phyloP scores from a whole-genome alignment of 2,113 vertebrate species.

The Abramis brama region DNA sequence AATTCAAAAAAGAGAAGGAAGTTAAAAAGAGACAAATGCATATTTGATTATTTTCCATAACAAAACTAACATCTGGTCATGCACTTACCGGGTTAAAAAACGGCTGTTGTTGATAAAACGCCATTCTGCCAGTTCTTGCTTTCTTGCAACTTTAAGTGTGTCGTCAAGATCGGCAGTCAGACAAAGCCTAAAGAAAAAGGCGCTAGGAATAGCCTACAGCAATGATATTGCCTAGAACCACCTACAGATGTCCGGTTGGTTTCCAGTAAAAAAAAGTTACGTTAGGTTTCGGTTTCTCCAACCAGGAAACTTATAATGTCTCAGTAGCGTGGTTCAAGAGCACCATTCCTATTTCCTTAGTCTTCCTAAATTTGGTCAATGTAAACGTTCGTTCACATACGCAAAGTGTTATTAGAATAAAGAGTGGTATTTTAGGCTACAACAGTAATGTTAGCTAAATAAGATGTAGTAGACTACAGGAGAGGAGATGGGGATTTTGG shows the following conservation, averaged over 20 bases:
- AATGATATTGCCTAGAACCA: background rate
- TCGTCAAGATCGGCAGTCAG: no score
- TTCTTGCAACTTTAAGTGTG: background rate
- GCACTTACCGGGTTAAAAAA: constrained; percentile 62
- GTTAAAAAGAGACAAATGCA: no score
- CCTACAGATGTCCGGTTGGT: background rate
- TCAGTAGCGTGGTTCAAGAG: no score
- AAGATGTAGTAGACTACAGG: no score
- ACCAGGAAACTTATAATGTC: background rate
- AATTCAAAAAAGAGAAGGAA: background rate
- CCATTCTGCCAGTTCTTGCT: constrained; percentile 45
- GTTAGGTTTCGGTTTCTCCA: background rate
- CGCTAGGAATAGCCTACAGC: no score
- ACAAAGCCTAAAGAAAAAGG: background rate
- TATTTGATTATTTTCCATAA: background rate
- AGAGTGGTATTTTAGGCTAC: background rate
- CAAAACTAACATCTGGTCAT: background rate
- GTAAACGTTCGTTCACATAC: background rate
- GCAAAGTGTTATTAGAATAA: background rate
- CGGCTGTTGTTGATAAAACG: constrained; percentile 58
- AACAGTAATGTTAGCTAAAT: no score
- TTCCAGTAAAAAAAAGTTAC: background rate
- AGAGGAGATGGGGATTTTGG: no score
- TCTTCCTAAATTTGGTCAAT: background rate
- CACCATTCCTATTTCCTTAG: no score